Percentiles rank a stretch among this genome's conserved stretches.
These are phyloP conservation scores for Eupristina koningsbergeri DNA, from an alignment of 1,140 invertebrate genomes.

Conservation along the genomic window DNA sequence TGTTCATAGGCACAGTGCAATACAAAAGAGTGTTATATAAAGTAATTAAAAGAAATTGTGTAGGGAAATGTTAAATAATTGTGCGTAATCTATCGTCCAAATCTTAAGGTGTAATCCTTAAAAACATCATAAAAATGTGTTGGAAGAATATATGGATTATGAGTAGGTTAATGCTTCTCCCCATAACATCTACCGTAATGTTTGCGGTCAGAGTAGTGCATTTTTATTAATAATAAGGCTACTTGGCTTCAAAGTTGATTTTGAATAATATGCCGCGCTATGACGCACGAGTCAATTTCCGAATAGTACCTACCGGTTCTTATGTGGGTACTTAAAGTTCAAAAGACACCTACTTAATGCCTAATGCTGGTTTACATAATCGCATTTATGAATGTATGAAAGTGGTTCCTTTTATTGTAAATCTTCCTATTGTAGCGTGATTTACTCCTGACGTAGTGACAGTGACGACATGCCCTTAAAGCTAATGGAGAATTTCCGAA, in stretches of 20 bases:
- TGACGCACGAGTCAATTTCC: conserved; percentile 24
- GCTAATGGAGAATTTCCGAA: conserved; percentile 23
- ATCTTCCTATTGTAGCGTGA: conserved; percentile 39
- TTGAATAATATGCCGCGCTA: conserved; percentile 7
- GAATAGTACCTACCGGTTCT: conserved; percentile 42
- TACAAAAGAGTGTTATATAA: no score
- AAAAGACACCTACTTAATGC: conserved; percentile 30
- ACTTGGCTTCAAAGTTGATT: background rate
- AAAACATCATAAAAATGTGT: no score
- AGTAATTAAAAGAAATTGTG: no score
- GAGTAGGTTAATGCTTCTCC: background rate
- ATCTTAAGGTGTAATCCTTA: no score
- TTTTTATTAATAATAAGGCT: conserved; percentile 11
- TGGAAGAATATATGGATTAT: no score
- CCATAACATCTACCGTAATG: background rate
- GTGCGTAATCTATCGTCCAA: no score
- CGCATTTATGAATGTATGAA: conserved; percentile 26
- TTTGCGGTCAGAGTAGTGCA: background rate
- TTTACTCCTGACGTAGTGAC: background rate
- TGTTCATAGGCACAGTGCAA: no score
- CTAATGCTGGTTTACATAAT: conserved; percentile 40
- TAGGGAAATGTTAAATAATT: no score
- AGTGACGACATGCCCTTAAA: background rate
- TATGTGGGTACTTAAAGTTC: conserved; percentile 33
- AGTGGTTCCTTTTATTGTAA: conserved; percentile 34